These are phyloP conservation scores for Girardinus metallicus DNA, from an alignment of 2,797 vertebrate species.

Conservation along the genomic window DNA sequence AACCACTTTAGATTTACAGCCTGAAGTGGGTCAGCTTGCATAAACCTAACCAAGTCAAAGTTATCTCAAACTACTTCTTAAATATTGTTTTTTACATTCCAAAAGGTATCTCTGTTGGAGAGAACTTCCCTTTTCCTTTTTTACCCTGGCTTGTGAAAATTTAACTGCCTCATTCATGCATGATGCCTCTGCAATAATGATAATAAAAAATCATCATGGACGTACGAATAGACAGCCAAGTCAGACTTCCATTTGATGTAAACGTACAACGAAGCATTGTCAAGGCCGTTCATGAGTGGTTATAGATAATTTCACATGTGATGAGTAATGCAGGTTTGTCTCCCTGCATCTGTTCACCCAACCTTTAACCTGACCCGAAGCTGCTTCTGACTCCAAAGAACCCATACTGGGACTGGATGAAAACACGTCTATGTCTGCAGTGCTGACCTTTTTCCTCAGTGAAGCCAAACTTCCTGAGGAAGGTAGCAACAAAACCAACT, in stretches of 20 bases:
- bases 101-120: conserved; percentile 39
- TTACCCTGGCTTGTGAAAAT: conserved; percentile 46
- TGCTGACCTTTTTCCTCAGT: neutral
- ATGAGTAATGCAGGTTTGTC: conserved; percentile 20
- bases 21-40: neutral
- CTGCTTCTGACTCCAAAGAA: conserved; percentile 26
- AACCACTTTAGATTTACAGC: neutral
- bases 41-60: neutral
- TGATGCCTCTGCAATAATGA: conserved; percentile 37
- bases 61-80: conserved; percentile 31
- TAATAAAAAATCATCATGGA: conserved; percentile 20
- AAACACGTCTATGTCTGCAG: conserved; percentile 13
- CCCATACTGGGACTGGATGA: conserved; percentile 17
- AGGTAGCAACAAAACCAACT: conserved; percentile 19
- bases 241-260: conserved; percentile 33
- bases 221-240: conserved; percentile 35
- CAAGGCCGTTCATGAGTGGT: conserved; percentile 32
- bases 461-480: conserved; percentile 25
- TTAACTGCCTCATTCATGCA: conserved; percentile 54
- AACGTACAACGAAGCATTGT: conserved; percentile 32
- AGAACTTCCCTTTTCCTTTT: conserved; percentile 24
- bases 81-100: conserved; percentile 34
- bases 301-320: conserved; percentile 54
- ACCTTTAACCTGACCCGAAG: conserved; percentile 36
- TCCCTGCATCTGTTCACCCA: conserved; percentile 25